Percentiles rank a stretch among this genome's conserved stretches.
Evolutionary conservation across 2,888 invertebrate species (phyloP).

Genomic region (Dichetophora obliterata): DNA sequence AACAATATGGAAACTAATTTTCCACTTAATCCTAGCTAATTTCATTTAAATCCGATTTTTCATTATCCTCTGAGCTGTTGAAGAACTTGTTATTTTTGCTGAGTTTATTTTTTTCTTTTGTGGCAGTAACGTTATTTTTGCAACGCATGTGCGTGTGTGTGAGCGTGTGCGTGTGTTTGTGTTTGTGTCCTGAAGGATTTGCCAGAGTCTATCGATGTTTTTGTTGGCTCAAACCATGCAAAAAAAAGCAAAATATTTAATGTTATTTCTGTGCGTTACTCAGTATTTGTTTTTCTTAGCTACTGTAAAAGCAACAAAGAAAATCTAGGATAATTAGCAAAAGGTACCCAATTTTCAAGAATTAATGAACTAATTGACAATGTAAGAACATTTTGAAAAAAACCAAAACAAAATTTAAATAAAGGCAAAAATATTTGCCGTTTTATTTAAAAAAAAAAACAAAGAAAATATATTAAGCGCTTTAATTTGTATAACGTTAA

Average conservation of each 20-base stretch:
- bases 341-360: not conserved
- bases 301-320: not conserved
- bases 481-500: too few relatives aligned
- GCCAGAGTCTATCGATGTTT: not conserved
- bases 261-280: constrained; percentile 17
- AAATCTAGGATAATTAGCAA: constrained; percentile 30
- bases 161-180: not conserved
- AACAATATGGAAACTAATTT: constrained; percentile 51
- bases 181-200: constrained; percentile 3
- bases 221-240: constrained; percentile 11
- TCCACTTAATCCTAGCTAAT: constrained; percentile 57
- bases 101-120: not conserved
- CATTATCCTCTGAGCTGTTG: constrained; percentile 20
- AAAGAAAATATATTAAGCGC: too few relatives aligned
- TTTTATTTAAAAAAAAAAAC: too few relatives aligned
- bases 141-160: constrained; percentile 12
- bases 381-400: not conserved
- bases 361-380: too few relatives aligned
- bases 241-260: not conserved
- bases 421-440: too few relatives aligned
- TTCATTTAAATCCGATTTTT: constrained; percentile 55
- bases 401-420: too few relatives aligned
- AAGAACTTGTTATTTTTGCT: not conserved
- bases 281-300: constrained; percentile 8
- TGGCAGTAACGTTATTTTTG: not conserved